These are phyloP conservation scores for Xenops minutus DNA, from an alignment of 2,797 vertebrate genomes.

Conservation along the genomic window DNA sequence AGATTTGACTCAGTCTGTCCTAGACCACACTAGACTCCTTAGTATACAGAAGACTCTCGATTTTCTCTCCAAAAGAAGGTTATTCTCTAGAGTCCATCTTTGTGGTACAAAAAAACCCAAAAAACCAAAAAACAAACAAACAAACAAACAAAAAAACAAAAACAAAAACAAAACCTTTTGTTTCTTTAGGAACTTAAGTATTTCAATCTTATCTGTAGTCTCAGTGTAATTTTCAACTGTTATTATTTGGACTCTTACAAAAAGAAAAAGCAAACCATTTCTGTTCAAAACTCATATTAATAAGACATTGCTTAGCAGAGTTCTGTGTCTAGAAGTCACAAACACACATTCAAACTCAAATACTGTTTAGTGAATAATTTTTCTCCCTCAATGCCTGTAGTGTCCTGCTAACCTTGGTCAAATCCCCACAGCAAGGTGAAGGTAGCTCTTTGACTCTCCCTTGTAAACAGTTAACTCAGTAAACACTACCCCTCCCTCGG, in stretches of 20 bases:
- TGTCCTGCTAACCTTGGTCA: neutral
- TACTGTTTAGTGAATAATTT: neutral
- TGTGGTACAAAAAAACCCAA: neutral
- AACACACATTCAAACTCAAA: neutral
- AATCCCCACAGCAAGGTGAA: neutral
- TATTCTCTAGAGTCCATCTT: neutral
- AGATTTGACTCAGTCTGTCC: constrained; percentile 20
- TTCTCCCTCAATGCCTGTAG: neutral
- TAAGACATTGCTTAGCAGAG: neutral
- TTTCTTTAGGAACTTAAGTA: neutral
- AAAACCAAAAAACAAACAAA: too few relatives aligned
- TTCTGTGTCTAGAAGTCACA: neutral
- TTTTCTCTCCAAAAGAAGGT: neutral
- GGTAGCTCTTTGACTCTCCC: neutral
- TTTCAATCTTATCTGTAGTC: neutral
- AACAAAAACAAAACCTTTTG: too few relatives aligned
- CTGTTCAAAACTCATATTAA: neutral
- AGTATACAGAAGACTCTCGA: neutral
- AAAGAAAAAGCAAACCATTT: neutral
- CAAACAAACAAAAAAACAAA: neutral
- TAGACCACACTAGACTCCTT: neutral
- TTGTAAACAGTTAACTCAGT: neutral
- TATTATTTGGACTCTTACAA: neutral
- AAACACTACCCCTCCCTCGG: neutral
- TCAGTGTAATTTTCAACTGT: neutral